Percentiles rank a stretch among this genome's conserved stretches.
Evolutionary conservation across 2,888 invertebrate genomes (phyloP).

Genomic region (Ochropleura plecta): DNA sequence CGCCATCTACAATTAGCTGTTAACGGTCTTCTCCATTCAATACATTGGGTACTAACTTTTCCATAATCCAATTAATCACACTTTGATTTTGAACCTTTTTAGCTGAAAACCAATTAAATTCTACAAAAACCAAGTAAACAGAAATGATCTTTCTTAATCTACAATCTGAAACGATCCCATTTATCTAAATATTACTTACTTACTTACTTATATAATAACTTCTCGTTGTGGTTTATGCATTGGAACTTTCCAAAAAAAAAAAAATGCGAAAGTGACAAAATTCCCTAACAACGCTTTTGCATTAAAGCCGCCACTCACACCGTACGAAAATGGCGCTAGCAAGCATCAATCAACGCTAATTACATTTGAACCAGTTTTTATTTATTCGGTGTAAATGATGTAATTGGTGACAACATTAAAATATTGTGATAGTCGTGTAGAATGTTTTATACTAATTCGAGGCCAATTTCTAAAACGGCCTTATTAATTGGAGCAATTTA

Average conservation of each 20-base stretch:
- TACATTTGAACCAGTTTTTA: constrained; percentile 57
- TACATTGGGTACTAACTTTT: no score
- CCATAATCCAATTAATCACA: no score
- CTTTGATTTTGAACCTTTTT: background rate
- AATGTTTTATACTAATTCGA: constrained; percentile 41
- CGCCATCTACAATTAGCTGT: no score
- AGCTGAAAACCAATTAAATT: background rate
- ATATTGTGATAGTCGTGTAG: constrained; percentile 38
- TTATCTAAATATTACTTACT: background rate
- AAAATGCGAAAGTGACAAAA: constrained; percentile 32
- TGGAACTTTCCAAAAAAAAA: constrained; percentile 20
- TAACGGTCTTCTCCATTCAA: no score
- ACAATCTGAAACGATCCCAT: background rate
- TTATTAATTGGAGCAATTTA: constrained; percentile 22
- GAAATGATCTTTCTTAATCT: background rate
- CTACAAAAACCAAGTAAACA: background rate
- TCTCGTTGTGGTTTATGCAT: background rate
- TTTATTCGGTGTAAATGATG: constrained; percentile 49
- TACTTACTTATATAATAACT: constrained; percentile 11
- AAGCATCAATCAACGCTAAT: constrained; percentile 59
- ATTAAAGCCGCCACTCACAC: constrained; percentile 41
- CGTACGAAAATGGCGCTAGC: constrained; percentile 21
- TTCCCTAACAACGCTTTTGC: constrained; percentile 43
- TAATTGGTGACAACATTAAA: constrained; percentile 54
- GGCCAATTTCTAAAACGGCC: constrained; percentile 56